phyloP scores from a whole-genome alignment of 2,113 vertebrate species.

The Prietella phreatophila region DNA sequence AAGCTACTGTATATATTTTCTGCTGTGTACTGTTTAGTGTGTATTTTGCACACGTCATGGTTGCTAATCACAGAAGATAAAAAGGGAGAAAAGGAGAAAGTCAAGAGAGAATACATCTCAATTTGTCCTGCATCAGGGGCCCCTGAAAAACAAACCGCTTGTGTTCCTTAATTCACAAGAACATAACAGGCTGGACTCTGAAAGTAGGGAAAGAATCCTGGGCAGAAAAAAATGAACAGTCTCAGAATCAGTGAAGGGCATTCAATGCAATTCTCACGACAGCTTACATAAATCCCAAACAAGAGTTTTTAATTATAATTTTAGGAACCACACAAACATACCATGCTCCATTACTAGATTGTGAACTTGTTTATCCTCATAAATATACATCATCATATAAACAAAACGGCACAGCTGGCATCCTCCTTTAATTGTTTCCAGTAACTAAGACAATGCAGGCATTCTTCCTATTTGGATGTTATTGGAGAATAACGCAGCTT shows the following conservation, averaged over 20 bases:
- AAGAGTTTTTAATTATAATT: constrained; percentile 12
- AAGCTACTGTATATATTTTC: background rate
- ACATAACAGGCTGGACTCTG: constrained; percentile 1
- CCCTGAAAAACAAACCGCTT: constrained; percentile 17
- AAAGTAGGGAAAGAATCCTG: constrained; percentile 1
- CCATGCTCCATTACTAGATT: constrained; percentile 36
- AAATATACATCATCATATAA: constrained; percentile 51
- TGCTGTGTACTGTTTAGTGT: background rate
- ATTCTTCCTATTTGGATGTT: constrained; percentile 60
- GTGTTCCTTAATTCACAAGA: constrained; percentile 45
- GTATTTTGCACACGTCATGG: background rate
- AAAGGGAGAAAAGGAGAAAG: background rate
- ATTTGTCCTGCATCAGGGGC: constrained; percentile 43
- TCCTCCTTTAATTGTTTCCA: constrained; percentile 67
- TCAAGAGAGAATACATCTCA: constrained; percentile 47
- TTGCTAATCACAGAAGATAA: background rate
- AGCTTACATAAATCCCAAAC: background rate
- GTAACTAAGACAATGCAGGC: constrained; percentile 62
- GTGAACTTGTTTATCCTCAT: constrained; percentile 60
- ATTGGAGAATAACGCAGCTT: constrained; percentile 43
- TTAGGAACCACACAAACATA: background rate
- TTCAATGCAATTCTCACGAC: background rate
- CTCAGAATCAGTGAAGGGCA: background rate
- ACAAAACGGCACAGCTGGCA: constrained; percentile 49
- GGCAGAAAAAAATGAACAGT: constrained; percentile 35